phyloP scores from a whole-genome alignment of 2,797 vertebrate species.

The Gadopsis bispinosus region DNA sequence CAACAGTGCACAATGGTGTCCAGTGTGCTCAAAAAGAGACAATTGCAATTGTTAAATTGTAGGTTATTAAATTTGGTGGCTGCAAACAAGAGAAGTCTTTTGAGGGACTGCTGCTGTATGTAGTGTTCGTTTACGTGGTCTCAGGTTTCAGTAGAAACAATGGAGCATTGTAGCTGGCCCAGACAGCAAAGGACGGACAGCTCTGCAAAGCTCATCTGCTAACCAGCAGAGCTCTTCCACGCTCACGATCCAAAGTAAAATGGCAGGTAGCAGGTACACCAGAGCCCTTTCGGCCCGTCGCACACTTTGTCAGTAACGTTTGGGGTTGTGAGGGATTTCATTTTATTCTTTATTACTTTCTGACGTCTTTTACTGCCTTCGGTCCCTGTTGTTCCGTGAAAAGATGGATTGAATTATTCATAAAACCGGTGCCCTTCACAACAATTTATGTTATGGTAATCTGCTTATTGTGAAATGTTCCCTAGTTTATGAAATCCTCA shows the following conservation, averaged over 20 bases:
- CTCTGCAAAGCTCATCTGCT: constrained; percentile 92
- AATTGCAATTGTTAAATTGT: constrained; percentile 71
- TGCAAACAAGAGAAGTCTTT: constrained; percentile 76
- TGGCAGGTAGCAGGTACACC: constrained; percentile 5
- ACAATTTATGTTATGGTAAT: constrained; percentile 41
- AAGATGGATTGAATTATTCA: constrained; percentile 46
- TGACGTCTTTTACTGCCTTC: neutral
- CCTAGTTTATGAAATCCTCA: constrained; percentile 29
- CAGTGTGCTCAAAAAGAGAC: constrained; percentile 60
- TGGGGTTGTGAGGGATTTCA: neutral
- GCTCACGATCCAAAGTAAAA: constrained; percentile 33
- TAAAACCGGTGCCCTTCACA: constrained; percentile 39
- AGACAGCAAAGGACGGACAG: constrained; percentile 89
- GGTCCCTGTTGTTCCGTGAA: neutral
- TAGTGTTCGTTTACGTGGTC: constrained; percentile 87
- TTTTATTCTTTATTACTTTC: neutral
- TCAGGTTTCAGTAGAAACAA: constrained; percentile 94
- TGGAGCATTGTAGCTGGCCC: constrained; percentile 85
- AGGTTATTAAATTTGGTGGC: constrained; percentile 77
- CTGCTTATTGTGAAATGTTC: constrained; percentile 36
- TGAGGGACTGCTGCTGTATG: constrained; percentile 79
- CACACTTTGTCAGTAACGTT: neutral
- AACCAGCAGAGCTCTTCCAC: constrained; percentile 55
- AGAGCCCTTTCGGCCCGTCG: neutral
- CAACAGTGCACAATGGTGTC: constrained; percentile 52